Evolutionary conservation across 64 coral and sea anemone genomes (phyloP), one percentile per base, ranked within the genome.

Genomic region (Pachyseris speciosa): DNA sequence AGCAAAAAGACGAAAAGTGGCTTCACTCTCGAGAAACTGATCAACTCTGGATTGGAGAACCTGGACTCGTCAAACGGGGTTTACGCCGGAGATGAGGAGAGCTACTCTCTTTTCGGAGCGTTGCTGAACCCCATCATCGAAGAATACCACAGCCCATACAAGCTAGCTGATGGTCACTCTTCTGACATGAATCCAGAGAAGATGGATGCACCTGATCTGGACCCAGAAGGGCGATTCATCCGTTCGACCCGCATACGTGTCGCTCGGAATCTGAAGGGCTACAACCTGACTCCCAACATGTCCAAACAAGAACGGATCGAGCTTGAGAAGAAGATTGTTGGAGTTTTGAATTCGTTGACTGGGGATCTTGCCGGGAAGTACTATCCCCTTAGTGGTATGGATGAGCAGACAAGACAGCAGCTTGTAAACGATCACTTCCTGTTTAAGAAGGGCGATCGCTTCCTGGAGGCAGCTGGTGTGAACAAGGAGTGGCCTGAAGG

Each of bases 391-490:
- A 31, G 64, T 31, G 96, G 93, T 2, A 98, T 98, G 92, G 92
- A 98, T 67, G 94, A 98, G 50, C 53, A 85, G 25, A 98, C 96
- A 7, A 75, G 89, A 25, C 76, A 92, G 1, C 77, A 91, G 33
- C 85, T 98, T n/a, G 91, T 94, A 2, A 67, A 91, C 27, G 96
- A 98, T 17, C 96, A 98, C 42, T 98, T 98, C 78, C 85, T 98
- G 37, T 98, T 98, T 78, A 98, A 98, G 73, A 88, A 98, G 29
- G 92, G 96, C 2, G 96, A 98, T 16, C 89, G 96, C 67, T 98
- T 98, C 65, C 67, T 98, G 76, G 96, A 98, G 37, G 76, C 96
- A 12, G 92, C 92, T 24, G 96, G 96, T 27, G 91, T 83, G 7
- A 98, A 94, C 38, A 83, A 88, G 30, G 96, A 98, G 44, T 98